phyloP scores from a whole-genome alignment of 2,113 vertebrate species.

The Tachuris rubrigastra region DNA sequence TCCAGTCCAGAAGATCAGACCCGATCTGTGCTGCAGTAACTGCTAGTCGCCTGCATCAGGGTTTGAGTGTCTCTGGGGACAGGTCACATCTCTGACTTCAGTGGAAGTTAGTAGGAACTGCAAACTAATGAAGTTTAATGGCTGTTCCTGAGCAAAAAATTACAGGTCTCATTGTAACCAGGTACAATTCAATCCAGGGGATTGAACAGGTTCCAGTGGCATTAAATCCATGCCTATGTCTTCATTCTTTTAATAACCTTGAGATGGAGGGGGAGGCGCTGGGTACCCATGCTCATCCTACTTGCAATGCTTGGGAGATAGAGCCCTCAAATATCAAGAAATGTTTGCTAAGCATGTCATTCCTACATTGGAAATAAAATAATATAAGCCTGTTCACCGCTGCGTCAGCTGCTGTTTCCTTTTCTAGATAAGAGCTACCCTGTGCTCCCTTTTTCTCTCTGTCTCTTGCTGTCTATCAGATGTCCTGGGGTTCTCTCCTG shows the following conservation, averaged over 20 bases:
- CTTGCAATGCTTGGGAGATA: neutral
- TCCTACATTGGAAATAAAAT: neutral
- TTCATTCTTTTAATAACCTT: conserved; percentile 1
- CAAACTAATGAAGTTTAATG: neutral
- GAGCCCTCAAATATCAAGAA: conserved; percentile 1
- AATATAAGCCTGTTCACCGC: neutral
- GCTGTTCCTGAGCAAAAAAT: neutral
- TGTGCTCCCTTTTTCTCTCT: neutral
- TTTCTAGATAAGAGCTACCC: neutral
- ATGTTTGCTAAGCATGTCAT: conserved; percentile 12
- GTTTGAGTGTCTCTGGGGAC: neutral
- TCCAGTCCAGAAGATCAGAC: neutral
- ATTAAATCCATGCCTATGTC: neutral
- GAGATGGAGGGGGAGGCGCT: neutral
- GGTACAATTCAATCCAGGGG: neutral
- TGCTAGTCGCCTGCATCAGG: neutral
- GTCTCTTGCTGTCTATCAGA: neutral
- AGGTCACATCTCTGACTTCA: neutral
- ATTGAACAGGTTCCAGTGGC: neutral
- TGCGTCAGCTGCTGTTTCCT: conserved; percentile 24
- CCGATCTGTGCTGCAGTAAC: neutral
- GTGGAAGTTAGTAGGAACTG: neutral
- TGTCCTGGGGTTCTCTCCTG: neutral
- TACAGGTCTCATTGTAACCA: neutral
- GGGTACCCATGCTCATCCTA: neutral